A percentile compares a stretch with the other conserved stretches of the same genome.
phyloP scores from a whole-genome alignment of 23 tunicate genomes.

The Botrylloides violaceus region DNA sequence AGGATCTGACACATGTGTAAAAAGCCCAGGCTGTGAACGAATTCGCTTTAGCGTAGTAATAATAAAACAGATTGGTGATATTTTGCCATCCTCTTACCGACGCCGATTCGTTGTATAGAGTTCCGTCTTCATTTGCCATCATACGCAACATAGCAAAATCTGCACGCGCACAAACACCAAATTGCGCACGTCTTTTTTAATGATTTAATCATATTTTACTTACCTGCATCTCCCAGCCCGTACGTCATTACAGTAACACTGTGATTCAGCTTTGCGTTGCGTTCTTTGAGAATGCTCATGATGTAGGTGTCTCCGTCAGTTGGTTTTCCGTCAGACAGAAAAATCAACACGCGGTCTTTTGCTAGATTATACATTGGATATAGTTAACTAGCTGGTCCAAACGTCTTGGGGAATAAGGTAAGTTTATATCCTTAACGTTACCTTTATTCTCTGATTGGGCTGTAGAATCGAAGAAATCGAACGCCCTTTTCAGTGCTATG shows the following conservation, averaged over 20 bases:
- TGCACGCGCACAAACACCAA: conserved; percentile 2
- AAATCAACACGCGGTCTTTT: conserved; percentile 30
- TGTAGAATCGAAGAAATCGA: conserved; percentile 15
- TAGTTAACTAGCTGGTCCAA: too few relatives aligned
- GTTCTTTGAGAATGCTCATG: conserved; percentile 1
- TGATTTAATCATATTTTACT: background rate
- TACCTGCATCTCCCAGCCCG: conserved; percentile 37
- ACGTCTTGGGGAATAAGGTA: too few relatives aligned
- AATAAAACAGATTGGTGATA: too few relatives aligned
- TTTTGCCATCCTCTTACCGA: too few relatives aligned
- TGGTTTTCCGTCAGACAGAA: conserved; percentile 38
- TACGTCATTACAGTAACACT: conserved; percentile 39
- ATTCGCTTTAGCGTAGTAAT: too few relatives aligned
- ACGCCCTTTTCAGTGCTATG: conserved; percentile 6
- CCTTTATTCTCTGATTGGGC: too few relatives aligned
- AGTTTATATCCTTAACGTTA: too few relatives aligned
- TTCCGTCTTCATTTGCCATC: conserved; percentile 20
- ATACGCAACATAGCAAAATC: conserved; percentile 18
- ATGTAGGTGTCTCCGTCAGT: conserved; percentile 6
- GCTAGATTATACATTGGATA: background rate
- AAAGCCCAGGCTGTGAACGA: conserved; percentile 9
- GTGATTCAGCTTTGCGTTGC: conserved; percentile 31
- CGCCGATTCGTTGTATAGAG: background rate
- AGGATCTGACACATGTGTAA: conserved; percentile 24
- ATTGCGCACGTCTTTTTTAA: background rate